Evolutionary conservation across 2,797 vertebrate species (phyloP).

Genomic region (Cossypha niveicapilla): DNA sequence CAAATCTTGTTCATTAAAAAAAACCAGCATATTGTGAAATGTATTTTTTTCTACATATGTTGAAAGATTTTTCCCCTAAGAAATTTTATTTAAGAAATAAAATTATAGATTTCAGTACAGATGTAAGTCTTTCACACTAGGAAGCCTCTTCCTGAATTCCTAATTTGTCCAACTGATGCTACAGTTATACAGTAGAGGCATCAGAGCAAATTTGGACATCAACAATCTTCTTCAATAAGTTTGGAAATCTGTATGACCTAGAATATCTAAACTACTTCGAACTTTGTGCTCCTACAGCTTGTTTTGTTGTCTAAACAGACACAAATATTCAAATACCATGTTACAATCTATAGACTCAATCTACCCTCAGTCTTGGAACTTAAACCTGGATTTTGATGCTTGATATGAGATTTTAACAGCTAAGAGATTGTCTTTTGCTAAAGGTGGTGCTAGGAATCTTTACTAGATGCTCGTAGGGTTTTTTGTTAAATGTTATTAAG

Average conservation of each 20-base stretch:
- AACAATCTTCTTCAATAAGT: neutral
- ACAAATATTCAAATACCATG: neutral
- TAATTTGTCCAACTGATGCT: neutral
- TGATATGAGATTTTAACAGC: neutral
- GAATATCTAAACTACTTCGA: neutral
- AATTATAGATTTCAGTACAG: neutral
- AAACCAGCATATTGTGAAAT: neutral
- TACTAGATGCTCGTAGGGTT: fast-evolving
- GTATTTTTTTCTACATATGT: neutral
- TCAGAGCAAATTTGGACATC: neutral
- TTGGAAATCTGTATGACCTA: neutral
- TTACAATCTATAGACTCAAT: neutral
- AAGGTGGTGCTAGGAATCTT: neutral
- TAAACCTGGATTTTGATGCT: neutral
- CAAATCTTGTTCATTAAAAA: neutral
- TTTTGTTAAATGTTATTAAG: neutral
- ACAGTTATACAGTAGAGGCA: neutral
- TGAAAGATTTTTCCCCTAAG: neutral
- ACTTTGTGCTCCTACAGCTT: neutral
- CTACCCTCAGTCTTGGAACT: neutral
- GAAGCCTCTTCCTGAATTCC: neutral
- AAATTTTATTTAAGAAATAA: neutral
- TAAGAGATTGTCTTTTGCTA: neutral
- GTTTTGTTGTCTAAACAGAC: neutral
- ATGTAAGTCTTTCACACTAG: neutral